Evolutionary conservation across 2,113 vertebrate species (phyloP).

Genomic region (Psophia crepitans): DNA sequence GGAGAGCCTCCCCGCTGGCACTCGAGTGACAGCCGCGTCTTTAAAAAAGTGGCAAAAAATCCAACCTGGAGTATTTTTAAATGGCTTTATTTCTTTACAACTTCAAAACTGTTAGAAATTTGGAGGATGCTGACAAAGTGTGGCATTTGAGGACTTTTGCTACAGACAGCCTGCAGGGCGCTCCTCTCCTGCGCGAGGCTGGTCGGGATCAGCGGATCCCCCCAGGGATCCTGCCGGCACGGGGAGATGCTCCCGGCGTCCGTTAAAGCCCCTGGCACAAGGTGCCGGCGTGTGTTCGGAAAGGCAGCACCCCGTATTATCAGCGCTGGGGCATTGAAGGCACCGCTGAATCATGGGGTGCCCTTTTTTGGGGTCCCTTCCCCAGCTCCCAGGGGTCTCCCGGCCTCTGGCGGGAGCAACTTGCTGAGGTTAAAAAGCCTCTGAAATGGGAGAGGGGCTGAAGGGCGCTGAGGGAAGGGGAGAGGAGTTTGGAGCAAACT

Average conservation of each 20-base stretch:
- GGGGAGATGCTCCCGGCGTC: background rate
- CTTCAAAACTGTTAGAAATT: background rate
- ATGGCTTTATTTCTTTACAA: background rate
- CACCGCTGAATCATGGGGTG: fast-evolving
- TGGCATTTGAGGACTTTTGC: background rate
- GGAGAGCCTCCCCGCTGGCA: background rate
- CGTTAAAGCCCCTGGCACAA: fast-evolving
- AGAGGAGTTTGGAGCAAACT: slow-evolving; percentile 55
- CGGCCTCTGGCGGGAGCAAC: background rate
- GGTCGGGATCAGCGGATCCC: background rate
- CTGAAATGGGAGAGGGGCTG: background rate
- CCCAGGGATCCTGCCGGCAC: fast-evolving
- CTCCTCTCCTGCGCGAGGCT: background rate
- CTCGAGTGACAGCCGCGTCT: background rate
- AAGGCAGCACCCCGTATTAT: background rate
- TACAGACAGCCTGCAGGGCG: background rate
- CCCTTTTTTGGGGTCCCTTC: background rate
- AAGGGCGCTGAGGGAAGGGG: background rate
- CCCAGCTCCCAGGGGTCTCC: background rate
- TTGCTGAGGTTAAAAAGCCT: background rate
- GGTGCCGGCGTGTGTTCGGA: background rate
- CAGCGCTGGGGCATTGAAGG: fast-evolving
- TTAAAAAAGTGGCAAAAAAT: fast-evolving
- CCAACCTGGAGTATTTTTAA: background rate
- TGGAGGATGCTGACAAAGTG: fast-evolving